Evolutionary conservation across 2,888 invertebrate species (phyloP), one percentile per base, ranked within the genome.

Genomic region (Pherbina coryleti): DNA sequence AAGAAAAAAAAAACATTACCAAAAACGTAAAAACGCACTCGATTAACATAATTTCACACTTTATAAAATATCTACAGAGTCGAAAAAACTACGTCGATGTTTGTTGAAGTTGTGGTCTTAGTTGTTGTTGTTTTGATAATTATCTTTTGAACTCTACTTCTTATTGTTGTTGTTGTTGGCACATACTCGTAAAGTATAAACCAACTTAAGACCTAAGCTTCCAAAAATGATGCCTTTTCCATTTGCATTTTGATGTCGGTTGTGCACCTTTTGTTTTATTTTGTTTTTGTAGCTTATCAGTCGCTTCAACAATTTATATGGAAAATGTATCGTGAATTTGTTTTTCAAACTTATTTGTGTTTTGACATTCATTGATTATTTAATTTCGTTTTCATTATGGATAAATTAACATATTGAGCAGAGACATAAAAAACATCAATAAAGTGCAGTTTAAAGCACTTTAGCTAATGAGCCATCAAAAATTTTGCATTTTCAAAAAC

Each of bases 31-130:
- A 69, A 49, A 69, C 49, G 22, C 51, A 44, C 69, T 49, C 25
- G 17, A 69, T 69, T 69, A 69, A 51, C 69, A 69, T 69, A 69
- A 51, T 69, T 69, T 69, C 69, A 69, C 69, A 69, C 69, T 69
- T 69, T 49, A 69, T 69, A 51, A 51, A 69, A 69, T n/a, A 28
- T 51, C 11, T 14, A 14, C 44, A 37, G 4, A 37, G 8, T 4
- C 8, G 2, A 14, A 44, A 44, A 44, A 44, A 44, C 44, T 14
- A 44, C 1, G 31, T 5, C 5, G 31, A 7, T 7, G 4, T 11
- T 7, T 44, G 44, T 44, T 44, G 60, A 17, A 4, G 25, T 17
- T 28, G 11, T 8, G 22, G 57, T 25, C 22, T 8, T 57, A 22
- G 22, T 22, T 57, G 19, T 57, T 57, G 57, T n/a, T 11, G 8